Evolutionary conservation across 1,140 invertebrate genomes (phyloP), one percentile per base, ranked within the genome.

Genomic region (Nymphalis io): DNA sequence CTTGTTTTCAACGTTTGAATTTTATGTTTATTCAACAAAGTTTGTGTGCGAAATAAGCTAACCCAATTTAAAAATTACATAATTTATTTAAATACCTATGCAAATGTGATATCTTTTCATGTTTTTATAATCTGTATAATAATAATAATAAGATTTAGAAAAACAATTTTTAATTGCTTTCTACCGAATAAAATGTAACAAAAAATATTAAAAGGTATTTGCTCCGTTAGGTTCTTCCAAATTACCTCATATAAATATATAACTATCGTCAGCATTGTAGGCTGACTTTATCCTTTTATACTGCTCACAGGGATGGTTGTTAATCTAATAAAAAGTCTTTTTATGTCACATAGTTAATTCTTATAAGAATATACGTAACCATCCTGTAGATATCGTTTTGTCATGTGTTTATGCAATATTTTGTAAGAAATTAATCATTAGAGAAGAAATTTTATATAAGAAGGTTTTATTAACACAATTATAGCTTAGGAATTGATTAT

Each of bases 271-370:
- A 60, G 39, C 58, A 39, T 38, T 15, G 38, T 59, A 16, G 16
- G 38, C 33, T 40, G 18, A 20, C 58, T 11, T 60, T 60, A 60
- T 60, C 58, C 58, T 60, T 42, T 60, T 60, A 60, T 60, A 12
- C 20, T 60, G 18, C 58, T 16, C 23, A 20, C 48, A 11, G 20
- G 11, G 20, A 51, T 51, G 39, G 58, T 16, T 60, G 38, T 60
- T 60, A 42, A 20, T 60, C 58, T 60, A 42, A 42, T 42, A 42
- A 60, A 60, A 21, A 60, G n/a, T 2, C 18, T 15, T 57, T 20
- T 33, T n/a, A 38, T 57, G 55, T 57, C 27, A 57, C 38, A 12
- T 40, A 60, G 48, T 51, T 51, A 51, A 51, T 18, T 20, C 48
- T 11, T n/a, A 46, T 51, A 51, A 20, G 8, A 18, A 51, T 51